Evolutionary conservation across 2,113 vertebrate species (phyloP).

Genomic region (Nanorana parkeri): DNA sequence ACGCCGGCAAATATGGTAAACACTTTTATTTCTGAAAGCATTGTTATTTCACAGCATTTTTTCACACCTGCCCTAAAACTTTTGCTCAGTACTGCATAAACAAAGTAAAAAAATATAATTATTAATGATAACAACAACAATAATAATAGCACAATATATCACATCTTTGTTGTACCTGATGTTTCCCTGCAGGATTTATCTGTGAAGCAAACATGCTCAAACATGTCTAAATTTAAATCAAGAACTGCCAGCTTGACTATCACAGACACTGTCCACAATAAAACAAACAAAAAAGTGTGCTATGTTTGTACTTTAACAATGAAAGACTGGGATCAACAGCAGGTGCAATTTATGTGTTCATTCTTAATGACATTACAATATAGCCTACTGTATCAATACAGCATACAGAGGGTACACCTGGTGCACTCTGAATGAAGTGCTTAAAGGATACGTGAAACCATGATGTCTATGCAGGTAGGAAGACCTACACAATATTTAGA

Average conservation of each 20-base stretch:
- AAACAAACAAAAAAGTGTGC: slow-evolving; percentile 46
- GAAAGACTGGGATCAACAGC: slow-evolving; percentile 16
- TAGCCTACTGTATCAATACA: slow-evolving; percentile 40
- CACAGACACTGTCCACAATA: slow-evolving; percentile 13
- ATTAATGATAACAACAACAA: too few relatives aligned
- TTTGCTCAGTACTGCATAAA: too few relatives aligned
- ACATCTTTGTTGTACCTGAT: too few relatives aligned
- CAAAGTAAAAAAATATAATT: too few relatives aligned
- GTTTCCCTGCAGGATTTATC: not conserved
- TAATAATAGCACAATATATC: too few relatives aligned
- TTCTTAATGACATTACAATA: slow-evolving; percentile 14
- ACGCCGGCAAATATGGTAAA: too few relatives aligned
- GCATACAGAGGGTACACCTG: slow-evolving; percentile 25
- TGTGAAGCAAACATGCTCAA: not conserved
- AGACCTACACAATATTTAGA: too few relatives aligned
- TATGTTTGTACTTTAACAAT: slow-evolving; percentile 33
- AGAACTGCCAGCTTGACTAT: slow-evolving; percentile 3
- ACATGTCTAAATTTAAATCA: not conserved
- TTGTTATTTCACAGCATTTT: too few relatives aligned
- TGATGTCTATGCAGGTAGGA: too few relatives aligned
- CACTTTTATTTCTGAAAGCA: too few relatives aligned
- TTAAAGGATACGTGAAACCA: too few relatives aligned
- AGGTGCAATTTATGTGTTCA: not conserved
- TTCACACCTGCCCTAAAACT: too few relatives aligned
- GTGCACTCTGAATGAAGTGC: not conserved